Evolutionary conservation across 1,140 invertebrate species (phyloP).

Genomic region (Chionoecetes opilio): DNA sequence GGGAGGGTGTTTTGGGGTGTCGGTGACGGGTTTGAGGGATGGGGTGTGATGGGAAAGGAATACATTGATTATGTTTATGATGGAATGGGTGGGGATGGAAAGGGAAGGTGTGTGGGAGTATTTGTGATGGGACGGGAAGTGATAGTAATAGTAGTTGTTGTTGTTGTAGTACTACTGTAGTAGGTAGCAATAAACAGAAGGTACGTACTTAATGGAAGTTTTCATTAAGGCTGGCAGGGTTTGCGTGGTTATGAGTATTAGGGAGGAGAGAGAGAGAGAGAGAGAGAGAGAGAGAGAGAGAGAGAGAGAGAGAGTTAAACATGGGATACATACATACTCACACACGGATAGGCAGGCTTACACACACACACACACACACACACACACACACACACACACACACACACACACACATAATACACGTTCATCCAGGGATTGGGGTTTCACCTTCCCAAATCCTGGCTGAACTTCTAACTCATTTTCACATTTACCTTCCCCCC

Average conservation of each 20-base stretch:
- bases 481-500: slow-evolving; percentile 1
- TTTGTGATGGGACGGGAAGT: background rate
- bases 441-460: background rate
- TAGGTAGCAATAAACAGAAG: background rate
- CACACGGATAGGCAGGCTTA: background rate
- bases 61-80: too few relatives aligned
- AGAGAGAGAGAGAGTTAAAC: background rate
- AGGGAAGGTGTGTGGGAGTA: too few relatives aligned
- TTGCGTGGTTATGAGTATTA: background rate
- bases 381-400: slow-evolving; percentile 22
- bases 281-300: background rate
- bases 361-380: slow-evolving; percentile 27
- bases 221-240: too few relatives aligned
- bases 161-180: background rate
- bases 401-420: background rate
- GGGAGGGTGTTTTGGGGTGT: too few relatives aligned
- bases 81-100: too few relatives aligned
- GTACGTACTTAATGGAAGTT: background rate
- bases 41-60: too few relatives aligned
- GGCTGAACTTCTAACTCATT: slow-evolving; percentile 3
- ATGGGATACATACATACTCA: background rate
- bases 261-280: background rate
- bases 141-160: too few relatives aligned
- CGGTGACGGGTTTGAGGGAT: too few relatives aligned
- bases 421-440: background rate